These are phyloP conservation scores for Pachliopta kotzebuea DNA, from an alignment of 2,888 invertebrate species.

Conservation along the genomic window DNA sequence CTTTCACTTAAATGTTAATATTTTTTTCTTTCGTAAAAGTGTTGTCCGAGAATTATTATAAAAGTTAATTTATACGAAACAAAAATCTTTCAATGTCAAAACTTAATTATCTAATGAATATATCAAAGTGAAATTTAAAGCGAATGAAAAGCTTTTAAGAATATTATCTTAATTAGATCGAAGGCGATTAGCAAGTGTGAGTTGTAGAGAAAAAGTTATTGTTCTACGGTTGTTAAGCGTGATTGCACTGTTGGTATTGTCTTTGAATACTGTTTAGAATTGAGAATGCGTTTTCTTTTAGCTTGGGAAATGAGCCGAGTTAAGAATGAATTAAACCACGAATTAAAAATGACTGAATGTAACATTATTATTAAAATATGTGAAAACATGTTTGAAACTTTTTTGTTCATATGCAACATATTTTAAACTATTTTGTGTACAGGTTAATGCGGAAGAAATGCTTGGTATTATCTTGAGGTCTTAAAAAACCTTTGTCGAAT, in stretches of 20 bases:
- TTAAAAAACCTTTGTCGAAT: too few species aligned
- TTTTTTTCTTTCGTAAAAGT: neutral
- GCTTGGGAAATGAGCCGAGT: constrained; percentile 62
- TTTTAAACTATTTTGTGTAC: too few species aligned
- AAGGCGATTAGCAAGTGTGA: constrained; percentile 36
- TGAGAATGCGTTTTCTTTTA: constrained; percentile 60
- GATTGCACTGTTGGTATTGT: constrained; percentile 56
- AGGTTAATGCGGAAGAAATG: too few species aligned
- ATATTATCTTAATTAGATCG: constrained; percentile 38
- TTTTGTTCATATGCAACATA: too few species aligned
- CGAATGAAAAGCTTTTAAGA: constrained; percentile 15
- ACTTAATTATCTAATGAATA: constrained; percentile 11
- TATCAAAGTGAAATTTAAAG: constrained; percentile 15
- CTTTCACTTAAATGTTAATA: neutral
- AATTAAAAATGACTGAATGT: neutral
- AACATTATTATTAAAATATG: neutral
- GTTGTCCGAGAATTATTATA: constrained; percentile 4
- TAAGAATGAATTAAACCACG: neutral
- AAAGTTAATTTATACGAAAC: neutral
- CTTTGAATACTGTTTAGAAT: constrained; percentile 49
- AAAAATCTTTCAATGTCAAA: constrained; percentile 1
- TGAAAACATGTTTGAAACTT: too few species aligned
- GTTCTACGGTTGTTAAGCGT: constrained; percentile 34
- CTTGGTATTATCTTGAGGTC: too few species aligned
- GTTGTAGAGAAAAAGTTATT: constrained; percentile 39